Percentiles rank a stretch among this genome's conserved stretches.
Evolutionary conservation across 2,888 invertebrate species (phyloP).

Genomic region (Diplolepis rosae): DNA sequence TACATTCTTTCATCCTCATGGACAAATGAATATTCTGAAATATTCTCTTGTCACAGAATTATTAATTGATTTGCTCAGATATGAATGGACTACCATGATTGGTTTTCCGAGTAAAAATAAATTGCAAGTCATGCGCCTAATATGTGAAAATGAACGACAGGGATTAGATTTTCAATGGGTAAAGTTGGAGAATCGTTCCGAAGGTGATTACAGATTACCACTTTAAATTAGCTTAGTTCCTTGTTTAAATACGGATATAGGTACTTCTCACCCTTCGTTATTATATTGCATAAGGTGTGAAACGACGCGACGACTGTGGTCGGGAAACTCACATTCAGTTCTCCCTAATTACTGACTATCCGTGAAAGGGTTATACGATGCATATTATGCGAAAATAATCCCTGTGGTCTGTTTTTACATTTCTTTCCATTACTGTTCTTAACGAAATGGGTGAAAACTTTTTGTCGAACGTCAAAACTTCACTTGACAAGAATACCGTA

Average conservation of each 20-base stretch:
- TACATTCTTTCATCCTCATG: neutral
- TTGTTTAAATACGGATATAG: constrained; percentile 11
- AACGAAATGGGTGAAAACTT: neutral
- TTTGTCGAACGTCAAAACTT: neutral
- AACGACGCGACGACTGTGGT: constrained; percentile 26
- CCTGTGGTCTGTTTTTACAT: neutral
- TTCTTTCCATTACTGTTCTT: neutral
- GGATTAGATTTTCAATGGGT: neutral
- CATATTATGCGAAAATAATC: constrained; percentile 17
- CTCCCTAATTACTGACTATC: constrained; percentile 16
- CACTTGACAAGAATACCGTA: neutral
- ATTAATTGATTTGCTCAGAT: constrained; percentile 3
- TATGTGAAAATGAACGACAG: neutral
- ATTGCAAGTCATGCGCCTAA: constrained; percentile 24
- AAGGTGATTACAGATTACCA: constrained; percentile 24
- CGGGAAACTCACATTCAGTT: constrained; percentile 10
- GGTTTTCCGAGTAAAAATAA: constrained; percentile 17
- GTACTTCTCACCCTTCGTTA: constrained; percentile 26
- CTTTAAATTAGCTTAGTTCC: constrained; percentile 20
- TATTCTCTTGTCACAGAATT: neutral
- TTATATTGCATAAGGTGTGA: constrained; percentile 26
- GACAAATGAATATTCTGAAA: neutral
- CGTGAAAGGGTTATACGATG: constrained; percentile 9
- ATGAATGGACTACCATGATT: constrained; percentile 5
- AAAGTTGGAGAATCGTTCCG: constrained; percentile 11